phyloP scores from a whole-genome alignment of 2,888 invertebrate genomes.

The Drosophila neonasuta region DNA sequence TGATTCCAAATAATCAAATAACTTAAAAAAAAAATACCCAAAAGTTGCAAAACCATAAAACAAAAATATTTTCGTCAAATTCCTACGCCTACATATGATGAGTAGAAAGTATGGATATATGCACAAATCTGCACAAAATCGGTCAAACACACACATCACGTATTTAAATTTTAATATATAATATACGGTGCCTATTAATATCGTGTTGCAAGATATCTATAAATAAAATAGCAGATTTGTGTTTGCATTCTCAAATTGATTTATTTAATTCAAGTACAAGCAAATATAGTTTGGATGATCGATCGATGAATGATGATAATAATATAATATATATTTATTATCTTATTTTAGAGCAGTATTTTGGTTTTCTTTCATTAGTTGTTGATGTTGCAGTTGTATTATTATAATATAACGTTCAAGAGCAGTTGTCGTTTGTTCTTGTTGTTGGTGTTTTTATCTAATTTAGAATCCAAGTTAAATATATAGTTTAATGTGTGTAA shows the following conservation, averaged over 20 bases:
- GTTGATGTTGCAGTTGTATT: constrained; percentile 45
- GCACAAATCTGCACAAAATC: background rate
- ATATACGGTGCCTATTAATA: background rate
- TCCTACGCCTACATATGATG: background rate
- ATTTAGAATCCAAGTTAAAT: constrained; percentile 72
- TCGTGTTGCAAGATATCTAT: background rate
- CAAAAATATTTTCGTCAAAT: background rate
- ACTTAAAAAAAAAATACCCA: background rate
- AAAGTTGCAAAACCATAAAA: background rate
- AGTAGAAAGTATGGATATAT: background rate
- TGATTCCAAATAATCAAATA: background rate
- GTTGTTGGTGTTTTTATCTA: constrained; percentile 50
- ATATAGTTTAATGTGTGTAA: constrained; percentile 24
- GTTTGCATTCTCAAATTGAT: constrained; percentile 61
- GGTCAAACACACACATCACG: background rate
- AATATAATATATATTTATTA: constrained; percentile 72
- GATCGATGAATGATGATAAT: constrained; percentile 66
- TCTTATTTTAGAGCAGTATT: constrained; percentile 51
- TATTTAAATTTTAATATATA: background rate
- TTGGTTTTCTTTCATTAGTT: constrained; percentile 23
- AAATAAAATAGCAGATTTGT: background rate
- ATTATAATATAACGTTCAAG: constrained; percentile 60
- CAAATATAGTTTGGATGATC: constrained; percentile 66
- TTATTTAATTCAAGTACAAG: constrained; percentile 70
- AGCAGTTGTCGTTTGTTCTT: constrained; percentile 65